Percentiles rank a stretch among this genome's conserved stretches.
Evolutionary conservation across 2,888 invertebrate species (phyloP).

Genomic region (Cheiracanthium punctorium): DNA sequence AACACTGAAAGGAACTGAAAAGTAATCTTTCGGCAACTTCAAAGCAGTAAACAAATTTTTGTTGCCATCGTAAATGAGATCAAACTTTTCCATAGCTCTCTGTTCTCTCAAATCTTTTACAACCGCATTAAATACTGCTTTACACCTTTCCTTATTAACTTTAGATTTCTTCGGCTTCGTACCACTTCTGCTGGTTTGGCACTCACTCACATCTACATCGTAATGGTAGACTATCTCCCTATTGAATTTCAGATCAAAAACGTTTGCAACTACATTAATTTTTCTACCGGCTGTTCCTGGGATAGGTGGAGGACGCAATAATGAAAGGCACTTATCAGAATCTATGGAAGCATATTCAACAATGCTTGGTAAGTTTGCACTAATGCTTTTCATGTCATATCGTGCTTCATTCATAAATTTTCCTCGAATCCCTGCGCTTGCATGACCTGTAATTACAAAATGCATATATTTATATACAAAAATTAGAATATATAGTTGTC

Average conservation of each 20-base stretch:
- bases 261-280: slow-evolving; percentile 76
- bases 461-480: too few relatives aligned
- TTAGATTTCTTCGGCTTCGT: slow-evolving; percentile 27
- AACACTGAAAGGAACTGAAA: slow-evolving; percentile 23
- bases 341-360: too few relatives aligned
- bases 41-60: slow-evolving; percentile 79
- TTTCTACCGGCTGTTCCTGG: slow-evolving; percentile 45
- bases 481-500: too few relatives aligned
- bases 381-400: too few relatives aligned
- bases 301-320: too few relatives aligned
- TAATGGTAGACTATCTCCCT: slow-evolving; percentile 79
- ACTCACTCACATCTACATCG: slow-evolving; percentile 76
- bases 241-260: slow-evolving; percentile 79
- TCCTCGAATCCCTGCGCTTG: too few relatives aligned
- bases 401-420: too few relatives aligned
- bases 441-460: too few relatives aligned
- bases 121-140: slow-evolving; percentile 77
- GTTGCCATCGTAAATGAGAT: slow-evolving; percentile 79
- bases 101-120: slow-evolving; percentile 73
- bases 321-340: too few relatives aligned
- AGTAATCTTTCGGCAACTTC: slow-evolving; percentile 75
- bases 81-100: slow-evolving; percentile 72
- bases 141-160: slow-evolving; percentile 76
- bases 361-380: too few relatives aligned
- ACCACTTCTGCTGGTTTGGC: slow-evolving; percentile 11